Conservation (phyloP, 2,888 invertebrate species). For the Phyto melanocephala region DNA sequence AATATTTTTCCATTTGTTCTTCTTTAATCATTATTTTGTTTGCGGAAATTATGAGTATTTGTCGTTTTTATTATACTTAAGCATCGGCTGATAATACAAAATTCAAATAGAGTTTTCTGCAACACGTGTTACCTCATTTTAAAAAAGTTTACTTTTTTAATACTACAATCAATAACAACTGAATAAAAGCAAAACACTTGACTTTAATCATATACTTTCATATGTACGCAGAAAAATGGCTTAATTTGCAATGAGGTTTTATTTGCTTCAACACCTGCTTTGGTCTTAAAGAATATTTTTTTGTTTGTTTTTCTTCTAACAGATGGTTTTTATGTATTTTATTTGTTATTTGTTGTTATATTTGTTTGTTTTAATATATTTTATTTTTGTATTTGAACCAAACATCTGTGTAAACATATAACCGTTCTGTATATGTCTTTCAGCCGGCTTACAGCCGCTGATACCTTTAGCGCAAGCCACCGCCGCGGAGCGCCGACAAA, state of each 20-base stretch:
- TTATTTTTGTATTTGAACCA: too few relatives aligned
- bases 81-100: background rate
- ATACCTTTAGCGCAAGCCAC: too few relatives aligned
- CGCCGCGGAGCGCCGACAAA: too few relatives aligned
- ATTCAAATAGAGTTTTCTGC: conserved; percentile 6
- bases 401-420: too few relatives aligned
- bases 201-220: background rate
- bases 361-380: too few relatives aligned
- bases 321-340: background rate
- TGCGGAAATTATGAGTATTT: background rate
- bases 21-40: background rate
- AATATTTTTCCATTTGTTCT: too few relatives aligned
- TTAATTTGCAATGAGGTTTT: background rate
- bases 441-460: too few relatives aligned
- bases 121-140: conserved; percentile 10
- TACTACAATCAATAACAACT: too few relatives aligned
- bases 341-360: background rate
- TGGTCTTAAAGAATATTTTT: too few relatives aligned
- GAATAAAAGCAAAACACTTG: too few relatives aligned
- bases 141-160: background rate
- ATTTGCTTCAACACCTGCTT: background rate
- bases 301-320: background rate
- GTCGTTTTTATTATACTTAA: too few relatives aligned
- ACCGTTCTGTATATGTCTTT: too few relatives aligned
- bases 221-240: background rate